Conservation (phyloP, 2,797 vertebrate genomes). For the Sarcophilus harrisii region DNA sequence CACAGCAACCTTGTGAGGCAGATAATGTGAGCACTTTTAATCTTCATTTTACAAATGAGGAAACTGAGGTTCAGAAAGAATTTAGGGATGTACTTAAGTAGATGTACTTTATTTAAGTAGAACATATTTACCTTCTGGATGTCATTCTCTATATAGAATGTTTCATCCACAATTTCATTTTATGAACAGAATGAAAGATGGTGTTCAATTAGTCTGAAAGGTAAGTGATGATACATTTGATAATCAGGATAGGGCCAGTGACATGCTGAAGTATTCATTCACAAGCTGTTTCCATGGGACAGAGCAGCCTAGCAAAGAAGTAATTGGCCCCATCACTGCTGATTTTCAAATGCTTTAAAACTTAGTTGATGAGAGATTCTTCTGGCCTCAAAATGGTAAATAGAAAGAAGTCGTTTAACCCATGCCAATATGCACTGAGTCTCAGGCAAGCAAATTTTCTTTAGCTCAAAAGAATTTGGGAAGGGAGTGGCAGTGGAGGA, state of each 20-base stretch:
- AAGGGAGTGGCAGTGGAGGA: neutral
- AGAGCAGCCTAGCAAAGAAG: neutral
- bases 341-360: neutral
- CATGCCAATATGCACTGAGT: neutral
- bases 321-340: neutral
- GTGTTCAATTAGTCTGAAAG: rapidly evolving
- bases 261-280: neutral
- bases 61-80: neutral
- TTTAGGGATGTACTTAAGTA: neutral
- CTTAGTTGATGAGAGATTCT: constrained; percentile 26
- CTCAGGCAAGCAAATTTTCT: constrained; percentile 47
- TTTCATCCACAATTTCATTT: neutral
- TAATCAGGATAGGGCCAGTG: neutral
- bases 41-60: neutral
- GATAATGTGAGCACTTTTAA: neutral
- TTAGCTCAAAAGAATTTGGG: neutral
- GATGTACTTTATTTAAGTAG: neutral
- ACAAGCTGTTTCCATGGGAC: constrained; percentile 4
- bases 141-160: neutral
- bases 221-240: neutral
- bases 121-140: neutral
- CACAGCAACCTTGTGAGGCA: neutral
- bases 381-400: constrained; percentile 17
- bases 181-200: neutral
- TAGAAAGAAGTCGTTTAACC: constrained; percentile 40